Percentiles rank a stretch among this genome's conserved stretches.
phyloP scores from a whole-genome alignment of 2,888 invertebrate species.

The Morpho deidamia region DNA sequence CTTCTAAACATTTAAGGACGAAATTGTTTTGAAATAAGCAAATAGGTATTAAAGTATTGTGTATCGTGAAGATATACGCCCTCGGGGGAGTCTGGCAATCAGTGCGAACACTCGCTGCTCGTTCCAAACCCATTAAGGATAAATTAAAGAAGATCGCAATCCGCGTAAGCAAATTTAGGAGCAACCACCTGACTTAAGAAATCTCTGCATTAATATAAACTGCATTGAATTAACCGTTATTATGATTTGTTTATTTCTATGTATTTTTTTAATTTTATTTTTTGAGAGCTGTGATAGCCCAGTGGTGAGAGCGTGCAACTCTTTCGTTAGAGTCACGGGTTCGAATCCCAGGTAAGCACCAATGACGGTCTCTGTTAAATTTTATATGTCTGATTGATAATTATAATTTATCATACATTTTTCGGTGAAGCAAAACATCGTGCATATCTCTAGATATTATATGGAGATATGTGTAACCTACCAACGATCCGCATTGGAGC shows the following conservation, averaged over 20 bases:
- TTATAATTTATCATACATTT: no score
- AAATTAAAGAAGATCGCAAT: conserved; percentile 64
- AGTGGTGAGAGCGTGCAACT: no score
- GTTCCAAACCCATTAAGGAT: conserved; percentile 67
- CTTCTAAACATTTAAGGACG: conserved; percentile 6
- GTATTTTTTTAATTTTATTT: neutral
- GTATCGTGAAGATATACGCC: conserved; percentile 33
- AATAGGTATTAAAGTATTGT: conserved; percentile 27
- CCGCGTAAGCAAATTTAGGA: conserved; percentile 47
- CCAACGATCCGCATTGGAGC: no score
- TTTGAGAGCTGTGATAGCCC: no score
- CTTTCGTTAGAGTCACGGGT: no score
- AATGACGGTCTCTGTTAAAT: no score
- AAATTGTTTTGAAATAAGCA: conserved; percentile 19
- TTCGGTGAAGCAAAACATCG: no score
- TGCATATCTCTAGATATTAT: no score
- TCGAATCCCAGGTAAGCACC: no score
- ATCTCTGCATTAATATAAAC: conserved; percentile 23
- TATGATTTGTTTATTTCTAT: neutral
- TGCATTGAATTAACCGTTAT: conserved; percentile 1
- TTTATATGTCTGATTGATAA: no score
- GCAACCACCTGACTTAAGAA: conserved; percentile 30
- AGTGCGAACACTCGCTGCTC: conserved; percentile 54
- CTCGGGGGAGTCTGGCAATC: conserved; percentile 68
- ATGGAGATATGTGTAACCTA: no score